Evolutionary conservation across 2,113 vertebrate species (phyloP), one percentile per base, ranked within the genome.

Genomic region (Salvelinus sp.): DNA sequence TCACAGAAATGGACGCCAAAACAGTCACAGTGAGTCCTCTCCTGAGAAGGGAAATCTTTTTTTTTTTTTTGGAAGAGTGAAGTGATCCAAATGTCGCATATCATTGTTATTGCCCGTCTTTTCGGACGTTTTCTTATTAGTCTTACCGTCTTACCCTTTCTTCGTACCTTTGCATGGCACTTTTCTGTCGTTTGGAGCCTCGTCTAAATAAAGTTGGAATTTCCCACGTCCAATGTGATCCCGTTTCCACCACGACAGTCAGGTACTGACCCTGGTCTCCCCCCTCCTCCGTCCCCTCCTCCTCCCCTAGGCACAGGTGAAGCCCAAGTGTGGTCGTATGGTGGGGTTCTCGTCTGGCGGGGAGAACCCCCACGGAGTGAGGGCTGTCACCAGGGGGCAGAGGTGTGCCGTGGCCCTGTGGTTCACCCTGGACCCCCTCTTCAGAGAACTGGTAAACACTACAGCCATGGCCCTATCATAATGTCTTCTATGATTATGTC

Each of bases 1-100:
- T 99, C 87, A 99, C 98, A 0, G 94, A 98, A 91, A 97, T 97
- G 94, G 97, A 99, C 70, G 97, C 98, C 83, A 98, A 99, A 91
- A 99, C 97, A 0, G 91, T 99, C 28, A 99, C 97, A 2, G 98
- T 99, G 82, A 94, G 95, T 91, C 0, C 47, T 33, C 16, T 20
- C 54, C 20, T 20, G 13, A 57, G 54, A 14, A 57, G 54, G 54
- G 54, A 57, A 44, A 44, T 44, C 1, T 44, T 33, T 1, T 7
- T 33, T 33, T 33, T 38, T 38, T 33, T 33, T 33, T 27, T 27
- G 27, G 30, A 38, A 38, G 33, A 38, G 33, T 38, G 33, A 38
- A 38, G 38, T 38, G 33, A 38, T 9, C 33, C 9, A 38, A 38
- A 38, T 9, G 33, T 38, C 33, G 9, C 7, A 38, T 38, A 9